These are phyloP conservation scores for Eciton burchellii DNA, from an alignment of 1,140 invertebrate species.

Conservation along the genomic window DNA sequence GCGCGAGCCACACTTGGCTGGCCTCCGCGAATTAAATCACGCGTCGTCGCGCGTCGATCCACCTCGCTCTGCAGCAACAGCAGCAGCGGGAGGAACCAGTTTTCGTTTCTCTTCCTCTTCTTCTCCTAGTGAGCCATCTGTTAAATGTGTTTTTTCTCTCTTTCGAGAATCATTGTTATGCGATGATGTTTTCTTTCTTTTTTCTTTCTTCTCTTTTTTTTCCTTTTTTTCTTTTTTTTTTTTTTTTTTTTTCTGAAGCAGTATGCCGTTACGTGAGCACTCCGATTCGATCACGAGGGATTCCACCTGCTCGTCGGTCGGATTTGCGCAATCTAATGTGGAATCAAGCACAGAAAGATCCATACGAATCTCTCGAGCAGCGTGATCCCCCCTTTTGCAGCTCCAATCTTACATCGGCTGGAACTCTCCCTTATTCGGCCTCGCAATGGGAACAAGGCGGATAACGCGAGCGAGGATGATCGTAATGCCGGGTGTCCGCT, in stretches of 20 bases:
- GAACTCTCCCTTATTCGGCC: neutral
- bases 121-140: neutral
- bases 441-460: no score
- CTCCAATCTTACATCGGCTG: neutral
- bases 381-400: neutral
- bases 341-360: neutral
- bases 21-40: conserved; percentile 30
- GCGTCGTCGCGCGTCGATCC: conserved; percentile 26
- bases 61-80: conserved; percentile 20
- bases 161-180: no score
- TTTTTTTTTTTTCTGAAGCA: no score
- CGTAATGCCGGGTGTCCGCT: neutral
- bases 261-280: neutral
- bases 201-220: no score
- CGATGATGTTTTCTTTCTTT: no score
- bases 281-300: neutral
- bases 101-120: neutral
- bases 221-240: no score
- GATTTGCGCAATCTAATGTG: conserved; percentile 1
- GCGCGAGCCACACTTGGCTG: neutral
- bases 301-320: neutral
- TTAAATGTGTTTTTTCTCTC: neutral
- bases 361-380: neutral
- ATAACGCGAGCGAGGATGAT: conserved; percentile 3
- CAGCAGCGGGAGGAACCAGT: neutral